Evolutionary conservation across 2,797 vertebrate species (phyloP).

Genomic region (Melanotaenia pygmaea): DNA sequence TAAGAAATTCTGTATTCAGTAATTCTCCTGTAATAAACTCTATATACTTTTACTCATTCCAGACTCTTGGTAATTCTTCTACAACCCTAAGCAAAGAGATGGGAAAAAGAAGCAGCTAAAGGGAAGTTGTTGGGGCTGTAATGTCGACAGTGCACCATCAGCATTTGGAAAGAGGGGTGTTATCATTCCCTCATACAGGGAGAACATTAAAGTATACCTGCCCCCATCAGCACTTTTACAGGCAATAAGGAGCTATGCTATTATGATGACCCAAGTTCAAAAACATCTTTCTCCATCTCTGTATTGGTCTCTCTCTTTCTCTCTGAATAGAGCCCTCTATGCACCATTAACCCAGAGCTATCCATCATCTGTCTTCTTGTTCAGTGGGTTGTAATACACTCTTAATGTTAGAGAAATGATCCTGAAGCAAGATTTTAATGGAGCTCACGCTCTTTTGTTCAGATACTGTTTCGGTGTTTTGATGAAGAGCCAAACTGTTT

Average conservation of each 20-base stretch:
- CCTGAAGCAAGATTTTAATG: conserved; percentile 45
- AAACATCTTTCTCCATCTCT: conserved; percentile 33
- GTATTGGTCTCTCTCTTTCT: conserved; percentile 19
- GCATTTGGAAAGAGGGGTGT: conserved; percentile 40
- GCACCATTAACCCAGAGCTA: conserved; percentile 68
- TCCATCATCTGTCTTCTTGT: conserved; percentile 68
- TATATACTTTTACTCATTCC: too few species aligned
- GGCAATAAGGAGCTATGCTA: conserved; percentile 47
- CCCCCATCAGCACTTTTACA: conserved; percentile 62
- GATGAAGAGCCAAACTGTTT: conserved; percentile 7
- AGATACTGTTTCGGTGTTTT: conserved; percentile 7
- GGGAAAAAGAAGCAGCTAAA: conserved; percentile 5
- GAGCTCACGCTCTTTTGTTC: conserved; percentile 26
- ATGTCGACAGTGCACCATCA: conserved; percentile 50
- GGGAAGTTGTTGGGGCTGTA: conserved; percentile 13
- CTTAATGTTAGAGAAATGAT: conserved; percentile 52
- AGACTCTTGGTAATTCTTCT: too few species aligned
- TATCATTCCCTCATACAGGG: conserved; percentile 59
- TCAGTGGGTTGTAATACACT: conserved; percentile 54
- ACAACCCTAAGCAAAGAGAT: not conserved
- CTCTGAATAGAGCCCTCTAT: conserved; percentile 57
- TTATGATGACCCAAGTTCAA: conserved; percentile 63
- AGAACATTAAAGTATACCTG: conserved; percentile 68
- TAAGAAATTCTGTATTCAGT: too few species aligned
- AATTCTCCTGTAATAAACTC: too few species aligned